Base-by-base conservation (phyloP, 1,140 invertebrate genomes). In the Macrobrachium nipponense region DNA sequence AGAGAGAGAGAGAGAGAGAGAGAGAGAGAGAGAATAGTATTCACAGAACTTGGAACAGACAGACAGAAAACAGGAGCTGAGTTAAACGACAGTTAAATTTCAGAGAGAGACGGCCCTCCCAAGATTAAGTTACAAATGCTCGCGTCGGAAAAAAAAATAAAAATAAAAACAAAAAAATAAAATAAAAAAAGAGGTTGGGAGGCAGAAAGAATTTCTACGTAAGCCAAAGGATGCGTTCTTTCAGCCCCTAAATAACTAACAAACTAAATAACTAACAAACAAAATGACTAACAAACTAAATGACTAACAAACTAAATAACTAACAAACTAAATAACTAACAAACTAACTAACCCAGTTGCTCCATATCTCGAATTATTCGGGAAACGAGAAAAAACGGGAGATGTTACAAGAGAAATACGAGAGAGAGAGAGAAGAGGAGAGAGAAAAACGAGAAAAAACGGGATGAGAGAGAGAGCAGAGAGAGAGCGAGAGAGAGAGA, bases 401-500 rank as follows among this genome's bases (percentile, higher is more conserved):
- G 17, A 23, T 23, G n/a, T 23, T 23, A 43, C 36, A 58, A 60
- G 51, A 23, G 14, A 59, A 20, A 59, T 18, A 15, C 14, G 20
- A 51, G 61, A 66, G 62, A 80, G 78, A 80, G 59, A 27, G 18
- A 27, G 23, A 64, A 60, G 27, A 43, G 17, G 73, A 51, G 36
- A 75, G 72, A 75, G 72, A 75, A 5, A 75, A 43, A 78, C 23
- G n/a, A 27, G 15, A 14, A 44, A 10, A 18, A 36, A 43, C 27
- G 43, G 72, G 60, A 8, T 18, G 66, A 70, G 66, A 70, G 66
- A 70, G 66, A 70, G 66, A 70, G 66, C 17, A 70, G 44, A 17
- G 76, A 61, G 76, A 62, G 76, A 79, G 76, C 36, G 51, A 66
- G 14, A 70, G 62, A 12, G 51, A n/a, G 36, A 66, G 64, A 15